Base-by-base conservation (phyloP, 2,888 invertebrate genomes). In the Lepidocyrtoides sp. region DNA sequence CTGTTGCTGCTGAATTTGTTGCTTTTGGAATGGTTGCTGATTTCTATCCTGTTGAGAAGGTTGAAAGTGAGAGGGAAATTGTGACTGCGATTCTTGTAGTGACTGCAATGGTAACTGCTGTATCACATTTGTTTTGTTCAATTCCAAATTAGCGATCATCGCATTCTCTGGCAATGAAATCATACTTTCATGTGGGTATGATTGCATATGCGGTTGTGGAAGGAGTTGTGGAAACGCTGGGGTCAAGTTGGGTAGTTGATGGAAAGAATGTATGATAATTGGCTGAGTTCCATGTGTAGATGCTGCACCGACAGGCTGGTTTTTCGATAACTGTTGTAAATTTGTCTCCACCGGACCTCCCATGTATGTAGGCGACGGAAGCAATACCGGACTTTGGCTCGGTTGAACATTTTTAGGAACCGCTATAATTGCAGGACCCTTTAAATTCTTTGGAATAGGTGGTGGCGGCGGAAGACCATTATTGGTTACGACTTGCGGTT, bases 81-180 rank as follows among this genome's bases (percentile, higher is more conserved):
- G 69, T 23, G 48, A 57, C 20, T 44, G 69, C 7, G n/a, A 10
- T 17, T 26, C 36, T 32, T 26, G 32, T 10, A 8, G 12, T 8
- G 26, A 29, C 32, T 77, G 44, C 8, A 51, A 51, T 1, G 29
- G 57, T 32, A 36, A 41, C 20, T 36, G 41, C 32, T 26, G 29
- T 8, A 72, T 5, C 1, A 14, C 23, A 14, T 54, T 85, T 14
- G 86, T 86, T 57, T 75, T 86, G 48, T 86, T 86, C 0, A 77
- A 20, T 54, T 77, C 86, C 36, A 63, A 2, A 48, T 36, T 36
- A 36, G 2, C 7, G 36, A 36, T 36, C 36, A 90, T 23, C 1
- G 85, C 90, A 81, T 90, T 90, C 69, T 90, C 85, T 48, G 90
- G 90, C 2, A 85, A 29, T 4, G 90, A 90, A 44, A 90, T 84